Evolutionary conservation across 2,888 invertebrate genomes (phyloP), one percentile per base, ranked within the genome.

Genomic region (Xylota sylvarum): DNA sequence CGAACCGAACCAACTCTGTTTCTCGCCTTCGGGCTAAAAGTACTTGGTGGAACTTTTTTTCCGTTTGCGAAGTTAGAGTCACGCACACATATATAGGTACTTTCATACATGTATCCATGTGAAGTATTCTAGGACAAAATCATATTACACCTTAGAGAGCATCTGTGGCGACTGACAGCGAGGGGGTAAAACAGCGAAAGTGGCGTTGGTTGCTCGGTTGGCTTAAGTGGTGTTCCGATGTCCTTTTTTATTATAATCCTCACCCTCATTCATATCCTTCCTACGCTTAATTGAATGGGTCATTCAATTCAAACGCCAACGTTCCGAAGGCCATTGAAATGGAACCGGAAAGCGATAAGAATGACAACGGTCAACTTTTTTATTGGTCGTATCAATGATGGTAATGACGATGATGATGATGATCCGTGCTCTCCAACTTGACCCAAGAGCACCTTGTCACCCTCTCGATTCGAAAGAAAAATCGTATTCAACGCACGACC

Each of bases 261-360:
- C 35, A 52, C 52, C 46, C 32, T 30, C 82, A 19, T 70, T 62
- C 43, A 46, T 27, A 60, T 76, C 56, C 76, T 37, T 86, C 56
- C 37, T 64, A 32, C 89, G 91, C 92, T 91, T 92, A 92, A 92
- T 92, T 92, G 92, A 92, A 92, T 91, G 91, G 92, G 92, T 91
- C 92, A 91, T 90, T 90, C 90, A 89, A 90, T 90, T 89, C 89
- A 89, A 89, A 90, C 89, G 89, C 88, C 88, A 37, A 74, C 48
- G 69, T 69, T 78, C 67, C 72, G 64, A 46, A 73, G 67, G 56
- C 82, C 82, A 82, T 82, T 86, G 86, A 82, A 86, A 82, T 77
- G 77, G 86, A 82, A 82, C 82, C 82, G 82, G 86, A 82, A 86
- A 86, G 23, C 82, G 86, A 82, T 82, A 86, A 86, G 86, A 82